Evolutionary conservation across 2,888 invertebrate genomes (phyloP), one percentile per base, ranked within the genome.

Genomic region (Lepetodrilus schrolli): DNA sequence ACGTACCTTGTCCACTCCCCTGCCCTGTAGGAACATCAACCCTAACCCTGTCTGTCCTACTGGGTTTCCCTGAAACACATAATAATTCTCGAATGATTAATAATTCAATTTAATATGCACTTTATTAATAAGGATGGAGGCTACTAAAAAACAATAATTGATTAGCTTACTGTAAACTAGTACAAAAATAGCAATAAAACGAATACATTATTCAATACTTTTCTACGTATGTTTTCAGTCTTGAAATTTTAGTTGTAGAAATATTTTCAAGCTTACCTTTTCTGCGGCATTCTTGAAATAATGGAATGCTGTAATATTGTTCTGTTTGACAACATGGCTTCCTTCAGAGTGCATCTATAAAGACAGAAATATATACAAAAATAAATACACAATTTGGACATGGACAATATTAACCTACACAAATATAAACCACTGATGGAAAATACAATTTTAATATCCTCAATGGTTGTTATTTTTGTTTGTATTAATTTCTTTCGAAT

Each of bases 21-120:
- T 93, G 0, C 99, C 99, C 91, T 98, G 94, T 74, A 99, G 92
- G 91, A 98, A 97, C 97, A 99, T 98, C 77, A 98, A 92, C 5
- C 99, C 99, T 2, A 99, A 92, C 0, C 99, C 99, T 88, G 96
- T 96, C 91, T 98, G 97, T 0, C 99, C 99, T 0, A 99, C 96
- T 0, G 98, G 96, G 92, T 98, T 99, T 78, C 96, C 96, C 92
- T 92, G 82, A 47, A 72, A 51, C 10, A 66, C 23, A 36, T 3
- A 36, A 5, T 0, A 49, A 47, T 47, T 20, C 10, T 10, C 49
- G 21, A 20, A 68, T 23, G 8, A 5, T n/a, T n/a, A n/a, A n/a
- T n/a, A n/a, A n/a, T n/a, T n/a, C n/a, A n/a, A n/a, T n/a, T n/a
- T n/a, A n/a, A n/a, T n/a, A n/a, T n/a, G n/a, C n/a, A n/a, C n/a